Percentiles rank a stretch among this genome's conserved stretches.
These are phyloP conservation scores for Pelmatolapia mariae DNA, from an alignment of 2,113 vertebrate genomes.

Conservation along the genomic window DNA sequence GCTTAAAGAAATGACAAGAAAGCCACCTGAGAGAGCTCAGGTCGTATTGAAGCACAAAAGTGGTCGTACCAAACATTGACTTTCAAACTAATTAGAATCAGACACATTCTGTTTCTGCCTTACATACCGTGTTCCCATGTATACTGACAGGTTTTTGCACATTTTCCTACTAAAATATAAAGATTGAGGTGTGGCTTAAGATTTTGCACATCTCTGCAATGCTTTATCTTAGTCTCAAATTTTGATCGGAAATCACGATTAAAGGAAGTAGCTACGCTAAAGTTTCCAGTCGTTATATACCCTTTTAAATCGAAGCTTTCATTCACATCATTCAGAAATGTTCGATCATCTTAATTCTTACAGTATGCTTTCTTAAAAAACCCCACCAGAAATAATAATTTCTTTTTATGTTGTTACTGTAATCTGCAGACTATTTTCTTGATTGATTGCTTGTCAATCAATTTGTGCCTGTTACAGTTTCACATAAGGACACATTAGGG, in stretches of 20 bases:
- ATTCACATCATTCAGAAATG: neutral
- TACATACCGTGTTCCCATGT: neutral
- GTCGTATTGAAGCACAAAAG: neutral
- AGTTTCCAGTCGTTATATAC: neutral
- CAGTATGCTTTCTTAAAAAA: neutral
- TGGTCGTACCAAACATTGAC: neutral
- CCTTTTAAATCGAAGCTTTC: neutral
- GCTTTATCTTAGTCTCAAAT: neutral
- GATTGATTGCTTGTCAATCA: neutral
- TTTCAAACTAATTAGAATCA: neutral
- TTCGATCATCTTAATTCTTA: neutral
- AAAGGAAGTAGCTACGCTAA: neutral
- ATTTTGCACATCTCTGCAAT: neutral
- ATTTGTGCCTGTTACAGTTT: neutral
- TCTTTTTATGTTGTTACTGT: neutral
- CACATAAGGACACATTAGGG: neutral
- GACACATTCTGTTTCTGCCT: neutral
- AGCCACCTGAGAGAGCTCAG: neutral
- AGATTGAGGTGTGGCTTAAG: neutral
- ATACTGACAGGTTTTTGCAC: neutral
- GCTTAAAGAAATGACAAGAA: neutral
- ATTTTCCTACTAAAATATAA: neutral
- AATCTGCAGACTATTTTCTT: neutral
- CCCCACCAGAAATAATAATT: neutral
- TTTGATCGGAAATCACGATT: neutral